Base-by-base conservation (phyloP, 2,888 invertebrate species). In the Alviniconcha strummeri region DNA sequence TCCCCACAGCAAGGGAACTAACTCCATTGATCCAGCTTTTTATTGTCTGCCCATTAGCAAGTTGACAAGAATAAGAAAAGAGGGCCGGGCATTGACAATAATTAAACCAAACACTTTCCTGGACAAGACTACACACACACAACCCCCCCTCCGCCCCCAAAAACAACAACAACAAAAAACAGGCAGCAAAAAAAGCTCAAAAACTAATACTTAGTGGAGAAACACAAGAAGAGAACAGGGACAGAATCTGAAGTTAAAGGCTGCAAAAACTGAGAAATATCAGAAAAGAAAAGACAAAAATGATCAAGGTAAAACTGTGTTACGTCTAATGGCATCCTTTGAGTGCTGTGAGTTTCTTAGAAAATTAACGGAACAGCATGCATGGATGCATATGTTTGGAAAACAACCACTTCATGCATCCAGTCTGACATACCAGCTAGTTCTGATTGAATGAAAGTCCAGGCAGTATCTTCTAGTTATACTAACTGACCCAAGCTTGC, bases 11-110 rank as follows among this genome's bases (percentile, higher is more conserved):
- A 80, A 80, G 80, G 78, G 78, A 9, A 8, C 60, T 78, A 78
- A 78, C 78, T 78, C 78, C 57, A 78, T 78, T 78, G 78, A 78
- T 78, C 78, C 64, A 9, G 64, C 64, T 78, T 78, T 78, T 78
- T 78, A 78, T 78, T 78, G 78, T 78, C 78, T 64, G 78, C 78
- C 78, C 78, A 78, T 78, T 78, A 78, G 78, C 78, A 15, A 78
- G 60, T 78, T 64, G 78, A 64, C 78, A 52, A 36, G 78, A 64
- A 78, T 78, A 78, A 60, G 60, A 78, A 78, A 78, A 60, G 64
- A 57, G 78, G 78, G 52, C 60, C 64, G 60, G 78, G 60, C 78
- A 64, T 19, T 78, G 78, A 78, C 78, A 64, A 52, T 78, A 55
- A 78, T 78, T 78, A 78, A 78, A 78, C n/a, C 78, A 60, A 64